Conservation (phyloP, 1,140 invertebrate species). For the Musca domestica region DNA sequence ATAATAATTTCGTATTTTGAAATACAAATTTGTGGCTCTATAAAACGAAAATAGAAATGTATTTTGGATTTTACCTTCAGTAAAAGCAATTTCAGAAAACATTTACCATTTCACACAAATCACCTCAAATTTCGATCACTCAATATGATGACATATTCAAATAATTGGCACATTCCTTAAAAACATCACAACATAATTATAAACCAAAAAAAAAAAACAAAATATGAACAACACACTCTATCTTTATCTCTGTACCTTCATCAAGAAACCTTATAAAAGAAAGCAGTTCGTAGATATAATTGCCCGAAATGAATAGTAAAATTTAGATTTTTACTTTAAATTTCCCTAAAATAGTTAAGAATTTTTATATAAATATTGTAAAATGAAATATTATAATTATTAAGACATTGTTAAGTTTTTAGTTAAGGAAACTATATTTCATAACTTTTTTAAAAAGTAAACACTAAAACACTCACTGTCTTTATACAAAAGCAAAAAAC, state of each 20-base stretch:
- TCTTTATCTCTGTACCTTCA: constrained; percentile 25
- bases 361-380: neutral
- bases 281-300: neutral
- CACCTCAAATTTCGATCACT: too few species aligned
- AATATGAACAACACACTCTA: constrained; percentile 11
- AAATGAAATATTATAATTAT: neutral
- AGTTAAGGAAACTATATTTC: constrained; percentile 1
- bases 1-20: too few species aligned
- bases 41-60: too few species aligned
- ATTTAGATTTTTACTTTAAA: constrained; percentile 1
- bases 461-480: too few species aligned
- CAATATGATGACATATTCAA: neutral
- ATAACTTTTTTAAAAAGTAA: too few species aligned
- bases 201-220: neutral
- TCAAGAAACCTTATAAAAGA: neutral
- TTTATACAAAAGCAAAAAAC: neutral
- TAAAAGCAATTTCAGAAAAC: too few species aligned
- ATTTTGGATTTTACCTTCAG: too few species aligned
- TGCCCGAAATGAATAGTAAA: neutral
- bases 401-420: constrained; percentile 17
- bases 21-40: too few species aligned
- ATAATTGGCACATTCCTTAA: neutral
- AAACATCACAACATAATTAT: neutral
- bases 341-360: neutral
- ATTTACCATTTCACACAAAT: too few species aligned